Base-by-base conservation (phyloP, 2,888 invertebrate species). In the Drosophila koepferae region DNA sequence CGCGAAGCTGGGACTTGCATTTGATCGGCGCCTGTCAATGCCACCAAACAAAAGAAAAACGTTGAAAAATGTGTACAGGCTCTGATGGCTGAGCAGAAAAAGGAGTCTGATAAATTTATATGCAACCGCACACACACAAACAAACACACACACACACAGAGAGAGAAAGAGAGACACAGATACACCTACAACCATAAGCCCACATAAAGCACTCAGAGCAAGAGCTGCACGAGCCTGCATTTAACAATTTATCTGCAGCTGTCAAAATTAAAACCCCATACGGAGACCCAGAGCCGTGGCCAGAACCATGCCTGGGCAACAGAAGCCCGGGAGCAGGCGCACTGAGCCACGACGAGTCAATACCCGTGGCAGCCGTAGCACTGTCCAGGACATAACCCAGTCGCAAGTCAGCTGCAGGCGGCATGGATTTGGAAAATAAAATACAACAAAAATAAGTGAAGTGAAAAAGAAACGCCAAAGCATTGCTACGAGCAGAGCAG, bases 181-280 rank as follows among this genome's bases (percentile, higher is more conserved):
- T 68, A 76, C 81, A 81, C 71, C 80, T 77, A 86, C 82, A 83
- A 59, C 71, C 84, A 67, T 86, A 85, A 85, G 89, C 84, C 81
- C 86, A 86, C 86, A 85, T 89, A 85, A 85, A 85, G 87, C 85
- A 85, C 85, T 85, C 85, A 84, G 84, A 73, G 41, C 41, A 31
- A 55, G 77, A 55, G 74, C 76, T 68, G 85, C 71, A 71, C 64
- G 78, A 72, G 86, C 87, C 87, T 86, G 91, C 90, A 91, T 90
- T 92, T 91, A 90, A 91, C 91, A 91, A 92, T 92, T 91, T 91
- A 92, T 92, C 92, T 92, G 90, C 89, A 88, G 91, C 92, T 92
- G 92, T 92, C 92, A 92, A 91, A 92, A 92, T 92, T 90, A 91
- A 92, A 92, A 91, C 92, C 91, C 86, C 90, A 91, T 81, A 86